Evolutionary conservation across 2,113 vertebrate species (phyloP).

Genomic region (Datnioides undecimradiatus): DNA sequence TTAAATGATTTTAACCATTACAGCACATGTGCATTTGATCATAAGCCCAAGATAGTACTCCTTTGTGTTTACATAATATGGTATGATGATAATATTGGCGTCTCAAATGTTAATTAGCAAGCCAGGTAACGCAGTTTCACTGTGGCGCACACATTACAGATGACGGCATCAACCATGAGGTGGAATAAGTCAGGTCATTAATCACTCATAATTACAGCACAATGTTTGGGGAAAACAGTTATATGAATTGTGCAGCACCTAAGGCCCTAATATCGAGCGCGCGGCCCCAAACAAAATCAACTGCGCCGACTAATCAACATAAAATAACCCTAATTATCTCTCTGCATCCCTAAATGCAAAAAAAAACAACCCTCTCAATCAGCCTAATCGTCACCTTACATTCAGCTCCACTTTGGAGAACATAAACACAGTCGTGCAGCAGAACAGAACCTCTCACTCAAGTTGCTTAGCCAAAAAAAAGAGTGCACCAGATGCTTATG

Average conservation of each 20-base stretch:
- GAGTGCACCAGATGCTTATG: conserved; percentile 45
- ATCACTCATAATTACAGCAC: not conserved
- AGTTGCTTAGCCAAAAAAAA: conserved; percentile 20
- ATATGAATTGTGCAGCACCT: not conserved
- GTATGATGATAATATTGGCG: not conserved
- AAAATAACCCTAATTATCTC: not conserved
- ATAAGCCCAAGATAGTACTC: not conserved
- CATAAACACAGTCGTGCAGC: conserved; percentile 22
- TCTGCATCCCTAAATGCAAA: not conserved
- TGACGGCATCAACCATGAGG: not conserved
- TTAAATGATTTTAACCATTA: too few species aligned
- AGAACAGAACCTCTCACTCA: conserved; percentile 5
- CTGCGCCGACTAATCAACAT: not conserved
- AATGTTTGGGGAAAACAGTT: not conserved
- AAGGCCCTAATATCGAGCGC: not conserved
- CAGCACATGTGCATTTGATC: not conserved
- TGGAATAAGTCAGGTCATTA: not conserved
- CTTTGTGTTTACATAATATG: not conserved
- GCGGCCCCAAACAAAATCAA: not conserved
- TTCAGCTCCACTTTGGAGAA: conserved; percentile 31
- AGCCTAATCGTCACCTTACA: conserved; percentile 25
- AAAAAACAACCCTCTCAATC: conserved; percentile 10
- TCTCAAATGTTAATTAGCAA: not conserved
- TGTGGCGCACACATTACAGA: not conserved
- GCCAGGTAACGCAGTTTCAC: not conserved